These are phyloP conservation scores for Actinia equina DNA, from an alignment of 64 coral and sea anemone species.

Conservation along the genomic window DNA sequence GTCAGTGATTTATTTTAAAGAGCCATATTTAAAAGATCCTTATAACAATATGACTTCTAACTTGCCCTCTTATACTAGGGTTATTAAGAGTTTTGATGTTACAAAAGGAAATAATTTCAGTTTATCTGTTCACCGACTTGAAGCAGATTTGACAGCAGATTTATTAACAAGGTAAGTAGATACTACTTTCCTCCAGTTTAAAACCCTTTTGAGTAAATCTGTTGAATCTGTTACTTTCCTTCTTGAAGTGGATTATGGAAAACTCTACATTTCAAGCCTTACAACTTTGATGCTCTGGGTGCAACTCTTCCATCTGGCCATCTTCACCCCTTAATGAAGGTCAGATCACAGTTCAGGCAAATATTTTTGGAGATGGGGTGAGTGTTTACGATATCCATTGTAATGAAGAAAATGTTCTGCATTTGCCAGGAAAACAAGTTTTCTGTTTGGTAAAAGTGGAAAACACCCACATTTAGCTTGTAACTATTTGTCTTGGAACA, in stretches of 20 bases:
- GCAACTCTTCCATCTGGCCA: constrained; percentile 78
- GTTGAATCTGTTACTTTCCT: neutral
- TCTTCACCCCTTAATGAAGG: constrained; percentile 98
- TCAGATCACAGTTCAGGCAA: constrained; percentile 92
- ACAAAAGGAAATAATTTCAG: constrained; percentile 91
- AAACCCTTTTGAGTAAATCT: neutral
- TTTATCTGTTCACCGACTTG: constrained; percentile 77
- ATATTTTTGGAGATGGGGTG: constrained; percentile 99
- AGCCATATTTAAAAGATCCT: too few relatives aligned
- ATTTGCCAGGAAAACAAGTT: too few relatives aligned
- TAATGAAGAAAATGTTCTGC: too few relatives aligned
- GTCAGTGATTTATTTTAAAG: too few relatives aligned
- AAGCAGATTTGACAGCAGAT: constrained; percentile 95
- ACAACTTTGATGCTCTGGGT: constrained; percentile 98
- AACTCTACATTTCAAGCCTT: constrained; percentile 74
- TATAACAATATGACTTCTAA: too few relatives aligned
- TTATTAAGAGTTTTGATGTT: constrained; percentile 87
- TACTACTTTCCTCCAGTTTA: too few relatives aligned
- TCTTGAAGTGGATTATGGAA: constrained; percentile 80
- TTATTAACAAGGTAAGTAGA: constrained; percentile 73
- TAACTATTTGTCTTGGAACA: too few relatives aligned
- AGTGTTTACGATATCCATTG: neutral
- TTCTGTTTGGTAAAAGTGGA: too few relatives aligned
- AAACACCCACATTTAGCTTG: too few relatives aligned
- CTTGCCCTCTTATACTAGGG: constrained; percentile 15